Conservation (phyloP, 1,140 invertebrate genomes). For the Temnothorax nylanderi region DNA sequence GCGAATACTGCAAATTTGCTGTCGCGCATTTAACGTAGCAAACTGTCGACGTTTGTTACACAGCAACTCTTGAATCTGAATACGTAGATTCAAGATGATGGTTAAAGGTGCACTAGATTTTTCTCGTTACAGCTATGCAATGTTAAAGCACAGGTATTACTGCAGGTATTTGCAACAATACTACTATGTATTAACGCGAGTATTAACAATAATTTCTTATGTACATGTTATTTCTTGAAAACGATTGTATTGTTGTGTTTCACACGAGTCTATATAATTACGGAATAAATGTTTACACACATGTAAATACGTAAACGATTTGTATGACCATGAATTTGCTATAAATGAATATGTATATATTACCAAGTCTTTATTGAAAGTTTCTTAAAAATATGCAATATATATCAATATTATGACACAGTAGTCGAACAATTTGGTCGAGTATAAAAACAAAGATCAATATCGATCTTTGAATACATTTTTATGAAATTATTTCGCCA, state of each 20-base stretch:
- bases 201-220: conserved; percentile 70
- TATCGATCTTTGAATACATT: background rate
- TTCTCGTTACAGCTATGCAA: conserved; percentile 26
- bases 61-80: conserved; percentile 34
- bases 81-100: background rate
- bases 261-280: conserved; percentile 65
- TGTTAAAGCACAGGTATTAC: conserved; percentile 31
- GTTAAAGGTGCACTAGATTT: conserved; percentile 31
- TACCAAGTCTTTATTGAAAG: conserved; percentile 63
- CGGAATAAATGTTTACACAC: conserved; percentile 69
- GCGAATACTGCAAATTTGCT: conserved; percentile 59
- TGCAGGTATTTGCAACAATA: conserved; percentile 36
- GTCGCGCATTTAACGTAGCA: conserved; percentile 67
- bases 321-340: conserved; percentile 9
- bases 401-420: conserved; percentile 22
- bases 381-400: conserved; percentile 33
- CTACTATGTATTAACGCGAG: conserved; percentile 46
- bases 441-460: conserved; percentile 23
- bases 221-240: conserved; percentile 66
- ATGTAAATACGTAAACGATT: conserved; percentile 39
- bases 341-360: background rate
- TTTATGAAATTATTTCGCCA: background rate
- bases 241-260: conserved; percentile 69
- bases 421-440: background rate
- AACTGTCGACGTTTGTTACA: conserved; percentile 61